Conservation (phyloP, 2,113 vertebrate species). For the Anarhynchus alexandrinus region DNA sequence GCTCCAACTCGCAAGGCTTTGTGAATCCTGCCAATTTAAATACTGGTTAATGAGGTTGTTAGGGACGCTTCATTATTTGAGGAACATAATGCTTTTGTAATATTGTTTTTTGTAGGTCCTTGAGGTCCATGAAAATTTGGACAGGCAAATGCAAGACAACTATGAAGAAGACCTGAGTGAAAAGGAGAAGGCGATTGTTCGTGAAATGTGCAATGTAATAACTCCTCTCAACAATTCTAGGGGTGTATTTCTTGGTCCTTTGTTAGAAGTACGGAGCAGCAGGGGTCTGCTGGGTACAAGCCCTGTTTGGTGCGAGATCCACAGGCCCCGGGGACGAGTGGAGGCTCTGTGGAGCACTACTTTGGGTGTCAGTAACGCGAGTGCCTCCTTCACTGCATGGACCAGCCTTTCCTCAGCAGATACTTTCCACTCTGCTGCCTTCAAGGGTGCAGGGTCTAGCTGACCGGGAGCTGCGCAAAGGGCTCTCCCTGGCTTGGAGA, state of each 20-base stretch:
- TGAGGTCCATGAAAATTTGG: constrained; percentile 94
- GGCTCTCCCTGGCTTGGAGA: neutral
- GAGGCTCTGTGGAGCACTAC: neutral
- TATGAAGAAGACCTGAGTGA: constrained; percentile 92
- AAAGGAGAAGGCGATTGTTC: constrained; percentile 94
- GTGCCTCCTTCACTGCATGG: neutral
- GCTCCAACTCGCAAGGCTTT: neutral
- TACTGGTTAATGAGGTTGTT: neutral
- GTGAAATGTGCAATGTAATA: constrained; percentile 95
- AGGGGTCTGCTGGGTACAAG: neutral
- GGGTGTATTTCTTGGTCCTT: neutral
- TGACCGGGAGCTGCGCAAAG: neutral
- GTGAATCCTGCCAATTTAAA: neutral
- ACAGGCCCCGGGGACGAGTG: neutral
- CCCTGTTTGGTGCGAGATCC: neutral
- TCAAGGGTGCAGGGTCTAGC: neutral
- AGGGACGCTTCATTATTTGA: neutral
- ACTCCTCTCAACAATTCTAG: neutral
- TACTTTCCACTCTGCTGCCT: neutral
- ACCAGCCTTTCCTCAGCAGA: neutral
- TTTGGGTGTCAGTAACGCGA: neutral
- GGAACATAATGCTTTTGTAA: constrained; percentile 10
- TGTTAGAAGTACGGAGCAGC: neutral
- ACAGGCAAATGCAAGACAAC: constrained; percentile 87
- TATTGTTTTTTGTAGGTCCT: constrained; percentile 79